Percentiles rank a stretch among this genome's conserved stretches.
Conservation (phyloP, 2,113 vertebrate species). For the Hylia prasina region DNA sequence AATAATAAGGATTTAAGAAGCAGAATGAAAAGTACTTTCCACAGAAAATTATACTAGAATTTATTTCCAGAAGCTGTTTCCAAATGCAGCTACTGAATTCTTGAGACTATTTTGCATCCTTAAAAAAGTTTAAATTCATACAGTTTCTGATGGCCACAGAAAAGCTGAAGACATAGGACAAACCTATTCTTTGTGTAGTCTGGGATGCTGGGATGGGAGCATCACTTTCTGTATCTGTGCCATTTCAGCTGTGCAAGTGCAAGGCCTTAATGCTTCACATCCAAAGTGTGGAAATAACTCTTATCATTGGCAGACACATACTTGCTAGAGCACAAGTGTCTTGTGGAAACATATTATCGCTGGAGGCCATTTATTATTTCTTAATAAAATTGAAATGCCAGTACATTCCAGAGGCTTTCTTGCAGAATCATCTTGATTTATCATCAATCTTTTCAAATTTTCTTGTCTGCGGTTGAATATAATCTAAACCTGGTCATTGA, state of each 20-base stretch:
- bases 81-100: neutral
- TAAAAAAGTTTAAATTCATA: neutral
- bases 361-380: neutral
- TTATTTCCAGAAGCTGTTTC: neutral
- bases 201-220: neutral
- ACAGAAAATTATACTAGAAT: neutral
- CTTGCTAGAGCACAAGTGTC: neutral
- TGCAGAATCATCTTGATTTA: neutral
- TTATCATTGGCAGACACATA: neutral
- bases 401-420: neutral
- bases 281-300: neutral
- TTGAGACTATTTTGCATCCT: neutral
- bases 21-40: neutral
- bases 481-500: neutral
- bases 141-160: neutral
- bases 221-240: accelerated
- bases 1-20: neutral
- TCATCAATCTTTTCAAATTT: neutral
- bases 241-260: neutral
- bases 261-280: neutral
- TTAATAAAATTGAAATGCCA: slow-evolving; percentile 5
- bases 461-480: neutral
- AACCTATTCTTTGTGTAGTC: neutral
- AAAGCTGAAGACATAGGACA: neutral
- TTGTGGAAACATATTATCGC: neutral